Percentiles rank a stretch among this genome's conserved stretches.
phyloP scores from a whole-genome alignment of 2,888 invertebrate genomes.

The Mimachlamys varia region DNA sequence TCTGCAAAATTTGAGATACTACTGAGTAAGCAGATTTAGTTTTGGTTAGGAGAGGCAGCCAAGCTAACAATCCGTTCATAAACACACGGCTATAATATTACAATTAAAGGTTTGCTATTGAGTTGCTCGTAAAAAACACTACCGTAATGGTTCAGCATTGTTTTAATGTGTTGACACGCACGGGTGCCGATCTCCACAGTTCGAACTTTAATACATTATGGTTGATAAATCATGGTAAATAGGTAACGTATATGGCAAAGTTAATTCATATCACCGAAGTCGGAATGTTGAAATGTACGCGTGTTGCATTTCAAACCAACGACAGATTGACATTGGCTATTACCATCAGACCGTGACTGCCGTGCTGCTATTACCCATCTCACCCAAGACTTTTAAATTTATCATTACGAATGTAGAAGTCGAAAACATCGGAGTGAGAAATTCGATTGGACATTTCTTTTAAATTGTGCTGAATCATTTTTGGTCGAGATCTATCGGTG shows the following conservation, averaged over 20 bases:
- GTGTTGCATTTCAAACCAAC: constrained; percentile 11
- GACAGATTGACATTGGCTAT: background rate
- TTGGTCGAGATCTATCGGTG: no score
- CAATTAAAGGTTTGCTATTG: background rate
- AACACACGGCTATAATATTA: background rate
- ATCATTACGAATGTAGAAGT: background rate
- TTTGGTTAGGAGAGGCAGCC: background rate
- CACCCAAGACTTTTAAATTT: background rate
- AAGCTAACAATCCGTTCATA: background rate
- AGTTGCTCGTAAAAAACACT: background rate
- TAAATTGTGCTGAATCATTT: background rate
- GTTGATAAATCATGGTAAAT: constrained; percentile 27
- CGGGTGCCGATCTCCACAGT: constrained; percentile 22
- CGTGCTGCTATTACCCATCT: background rate
- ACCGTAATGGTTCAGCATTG: background rate
- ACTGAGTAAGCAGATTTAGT: no score
- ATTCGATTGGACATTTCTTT: background rate
- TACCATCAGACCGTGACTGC: background rate
- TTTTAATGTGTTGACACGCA: background rate
- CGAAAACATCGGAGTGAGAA: background rate
- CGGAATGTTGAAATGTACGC: constrained; percentile 28
- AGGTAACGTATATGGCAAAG: background rate
- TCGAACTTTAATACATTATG: background rate
- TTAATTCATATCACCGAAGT: background rate
- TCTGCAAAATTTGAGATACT: no score